Percentiles rank a stretch among this genome's conserved stretches.
phyloP scores from a whole-genome alignment of 2,888 invertebrate genomes.

The Aquatica leii region DNA sequence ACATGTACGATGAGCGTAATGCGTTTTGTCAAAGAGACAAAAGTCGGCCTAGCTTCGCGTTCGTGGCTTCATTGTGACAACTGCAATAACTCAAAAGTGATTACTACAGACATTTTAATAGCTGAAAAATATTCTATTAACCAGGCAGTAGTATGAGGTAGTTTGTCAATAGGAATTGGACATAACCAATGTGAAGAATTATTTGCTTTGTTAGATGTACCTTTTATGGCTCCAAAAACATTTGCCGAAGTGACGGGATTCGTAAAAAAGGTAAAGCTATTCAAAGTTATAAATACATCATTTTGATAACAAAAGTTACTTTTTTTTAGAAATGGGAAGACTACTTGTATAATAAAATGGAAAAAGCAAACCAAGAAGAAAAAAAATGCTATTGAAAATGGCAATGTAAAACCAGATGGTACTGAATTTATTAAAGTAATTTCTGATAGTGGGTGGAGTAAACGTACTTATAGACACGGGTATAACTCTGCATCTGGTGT shows the following conservation, averaged over 20 bases:
- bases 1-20: conserved; percentile 21
- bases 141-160: neutral
- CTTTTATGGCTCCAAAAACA: no score
- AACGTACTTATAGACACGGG: neutral
- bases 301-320: neutral
- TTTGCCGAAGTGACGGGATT: neutral
- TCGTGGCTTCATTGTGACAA: neutral
- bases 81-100: neutral
- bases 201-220: neutral
- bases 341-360: neutral
- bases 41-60: neutral
- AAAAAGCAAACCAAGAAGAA: no score
- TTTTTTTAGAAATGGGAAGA: neutral
- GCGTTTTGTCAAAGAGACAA: conserved; percentile 36
- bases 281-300: neutral
- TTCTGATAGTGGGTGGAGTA: neutral
- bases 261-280: neutral
- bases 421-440: neutral
- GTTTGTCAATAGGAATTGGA: neutral
- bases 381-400: neutral
- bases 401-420: neutral
- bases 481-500: neutral
- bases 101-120: neutral
- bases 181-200: conserved; percentile 6
- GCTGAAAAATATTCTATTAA: conserved; percentile 2